Base-by-base conservation (phyloP, 92 coral and sea anemone genomes). In the Bergia puertoricense region DNA sequence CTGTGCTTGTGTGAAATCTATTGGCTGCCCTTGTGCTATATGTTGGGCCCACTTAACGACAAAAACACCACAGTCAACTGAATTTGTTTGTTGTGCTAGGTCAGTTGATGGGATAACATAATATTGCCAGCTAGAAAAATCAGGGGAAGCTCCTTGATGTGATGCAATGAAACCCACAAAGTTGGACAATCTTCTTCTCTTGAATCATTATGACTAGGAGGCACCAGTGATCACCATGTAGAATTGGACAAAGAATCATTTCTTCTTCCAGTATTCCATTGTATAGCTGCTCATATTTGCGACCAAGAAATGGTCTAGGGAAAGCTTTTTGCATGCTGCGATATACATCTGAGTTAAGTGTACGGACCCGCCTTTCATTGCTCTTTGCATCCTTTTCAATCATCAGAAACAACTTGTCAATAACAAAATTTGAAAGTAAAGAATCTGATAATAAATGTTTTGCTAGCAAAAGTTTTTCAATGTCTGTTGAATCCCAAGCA, bases 41-140 rank as follows among this genome's bases (percentile, higher is more conserved):
- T 83, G 91, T 62, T 89, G 82, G 8, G 88, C 91, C 88, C 85
- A 85, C 85, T 89, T 89, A 20, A 84, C 67, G 13, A 81, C 86
- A 46, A 89, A 89, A 57, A 89, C 82, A 30, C 91, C 91, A 85
- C 88, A 89, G 65, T 89, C 91, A 20, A 43, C 20, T 18, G 50
- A 67, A 73, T 77, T 84, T 2, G 57, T 42, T 71, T 89, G 91
- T 76, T 89, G 88, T 40, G 91, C 72, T 48, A 76, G 38, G 38
- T 89, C 79, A 36, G 81, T 14, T 67, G 88, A 43, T 4, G 88
- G 85, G 6, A 84, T 76, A 3, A 85, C 62, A 7, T 67, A 66
- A 18, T 44, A 89, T 37, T n/a, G 42, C 91, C 88, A 83, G 54
- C 82, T 76, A 15, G 3, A 3, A 48, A 7, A 76, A 20, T 68